These are phyloP conservation scores for Drosophila burlai DNA, from an alignment of 1,140 invertebrate species.

Conservation along the genomic window DNA sequence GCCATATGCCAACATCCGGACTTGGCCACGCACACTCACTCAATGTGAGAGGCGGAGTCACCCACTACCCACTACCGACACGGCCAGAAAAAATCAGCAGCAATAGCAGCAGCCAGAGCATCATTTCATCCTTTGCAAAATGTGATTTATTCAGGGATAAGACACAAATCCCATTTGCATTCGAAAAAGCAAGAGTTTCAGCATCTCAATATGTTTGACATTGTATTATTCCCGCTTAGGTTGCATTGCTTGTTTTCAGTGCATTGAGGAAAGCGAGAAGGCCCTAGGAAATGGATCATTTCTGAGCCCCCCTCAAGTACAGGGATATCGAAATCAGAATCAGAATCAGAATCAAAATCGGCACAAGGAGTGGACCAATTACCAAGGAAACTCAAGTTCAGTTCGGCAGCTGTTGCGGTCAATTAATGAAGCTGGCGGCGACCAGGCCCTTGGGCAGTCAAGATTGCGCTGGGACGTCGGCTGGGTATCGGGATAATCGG, in stretches of 20 bases:
- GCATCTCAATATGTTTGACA: not conserved
- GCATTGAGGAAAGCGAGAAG: not conserved
- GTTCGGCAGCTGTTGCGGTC: constrained; percentile 35
- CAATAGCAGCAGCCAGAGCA: not conserved
- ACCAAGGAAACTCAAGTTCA: constrained; percentile 28
- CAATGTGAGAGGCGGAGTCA: not conserved
- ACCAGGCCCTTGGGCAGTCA: constrained; percentile 2
- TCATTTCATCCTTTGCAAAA: not conserved
- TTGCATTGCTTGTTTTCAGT: not conserved
- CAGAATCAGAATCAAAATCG: constrained; percentile 6
- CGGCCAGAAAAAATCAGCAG: not conserved
- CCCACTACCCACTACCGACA: not conserved
- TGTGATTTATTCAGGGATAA: not conserved
- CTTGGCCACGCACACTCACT: constrained; percentile 46
- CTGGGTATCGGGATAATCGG: not conserved
- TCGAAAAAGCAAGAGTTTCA: not conserved
- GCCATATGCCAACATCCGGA: constrained; percentile 67
- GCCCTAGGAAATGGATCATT: constrained; percentile 14
- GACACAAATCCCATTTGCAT: constrained; percentile 4
- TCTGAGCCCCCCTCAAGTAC: not conserved
- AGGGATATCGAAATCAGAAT: not conserved
- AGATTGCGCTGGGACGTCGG: constrained; percentile 2
- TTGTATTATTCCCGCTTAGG: not conserved
- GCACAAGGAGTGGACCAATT: constrained; percentile 32
- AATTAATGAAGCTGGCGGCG: constrained; percentile 29